These are phyloP conservation scores for Steinernema feltiae DNA, from an alignment of 1,140 invertebrate genomes.

Conservation along the genomic window DNA sequence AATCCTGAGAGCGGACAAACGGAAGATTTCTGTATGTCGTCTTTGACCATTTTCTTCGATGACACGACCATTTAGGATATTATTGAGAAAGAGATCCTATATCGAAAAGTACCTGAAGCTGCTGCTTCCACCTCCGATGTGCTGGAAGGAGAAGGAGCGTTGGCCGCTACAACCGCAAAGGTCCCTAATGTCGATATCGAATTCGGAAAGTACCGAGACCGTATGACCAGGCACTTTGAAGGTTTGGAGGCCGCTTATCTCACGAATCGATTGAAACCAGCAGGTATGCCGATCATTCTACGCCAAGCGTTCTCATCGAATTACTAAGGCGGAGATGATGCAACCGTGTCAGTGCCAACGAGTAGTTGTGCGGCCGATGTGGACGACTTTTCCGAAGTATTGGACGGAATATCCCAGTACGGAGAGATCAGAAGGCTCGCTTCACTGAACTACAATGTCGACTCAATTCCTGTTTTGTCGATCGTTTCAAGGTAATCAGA, in stretches of 20 bases:
- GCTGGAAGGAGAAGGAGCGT: conserved; percentile 51
- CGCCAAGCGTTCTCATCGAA: conserved; percentile 17
- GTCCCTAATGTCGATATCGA: conserved; percentile 1
- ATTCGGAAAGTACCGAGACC: conserved; percentile 34
- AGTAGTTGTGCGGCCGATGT: conserved; percentile 61
- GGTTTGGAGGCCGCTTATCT: background rate
- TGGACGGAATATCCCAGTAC: conserved; percentile 81
- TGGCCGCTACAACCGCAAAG: background rate
- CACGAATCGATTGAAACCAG: background rate
- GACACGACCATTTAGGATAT: background rate
- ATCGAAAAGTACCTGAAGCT: conserved; percentile 46
- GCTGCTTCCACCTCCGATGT: conserved; percentile 47
- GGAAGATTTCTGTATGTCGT: conserved; percentile 65
- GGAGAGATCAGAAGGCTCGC: conserved; percentile 73
- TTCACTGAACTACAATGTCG: conserved; percentile 81
- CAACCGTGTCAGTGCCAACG: background rate
- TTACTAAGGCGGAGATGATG: background rate
- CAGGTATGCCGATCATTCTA: background rate
- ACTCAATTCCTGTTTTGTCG: conserved; percentile 78
- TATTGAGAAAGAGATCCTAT: conserved; percentile 19
- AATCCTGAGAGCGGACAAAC: conserved; percentile 63
- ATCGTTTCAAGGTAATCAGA: conserved; percentile 73
- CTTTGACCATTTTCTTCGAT: background rate
- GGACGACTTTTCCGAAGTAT: conserved; percentile 75
- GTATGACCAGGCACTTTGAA: conserved; percentile 35